phyloP scores from a whole-genome alignment of 2,113 vertebrate genomes.

The Mugil cephalus region DNA sequence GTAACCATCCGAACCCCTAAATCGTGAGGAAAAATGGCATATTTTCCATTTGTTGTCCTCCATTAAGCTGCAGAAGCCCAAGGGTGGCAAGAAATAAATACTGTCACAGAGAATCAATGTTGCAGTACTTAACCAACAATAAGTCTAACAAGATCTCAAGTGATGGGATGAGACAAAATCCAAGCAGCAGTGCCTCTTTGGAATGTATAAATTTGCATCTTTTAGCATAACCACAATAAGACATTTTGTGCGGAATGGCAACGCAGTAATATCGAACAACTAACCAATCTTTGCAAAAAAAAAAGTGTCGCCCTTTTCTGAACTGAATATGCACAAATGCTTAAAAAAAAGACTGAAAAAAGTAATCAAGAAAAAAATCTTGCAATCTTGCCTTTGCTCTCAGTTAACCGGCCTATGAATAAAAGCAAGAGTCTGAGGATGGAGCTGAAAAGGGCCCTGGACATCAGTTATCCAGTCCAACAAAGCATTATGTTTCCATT shows the following conservation, averaged over 20 bases:
- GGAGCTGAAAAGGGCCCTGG: slow-evolving; percentile 24
- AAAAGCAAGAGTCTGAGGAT: slow-evolving; percentile 20
- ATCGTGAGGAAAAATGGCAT: slow-evolving; percentile 9
- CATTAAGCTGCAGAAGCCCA: slow-evolving; percentile 5
- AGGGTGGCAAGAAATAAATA: slow-evolving; percentile 1
- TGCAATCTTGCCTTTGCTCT: not conserved
- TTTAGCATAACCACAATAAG: not conserved
- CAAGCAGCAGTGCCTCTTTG: not conserved
- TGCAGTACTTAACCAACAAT: slow-evolving; percentile 12
- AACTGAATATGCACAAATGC: not conserved
- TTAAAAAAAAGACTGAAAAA: not conserved
- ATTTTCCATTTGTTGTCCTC: slow-evolving; percentile 13
- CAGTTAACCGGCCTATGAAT: not conserved
- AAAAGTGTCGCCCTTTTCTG: not conserved
- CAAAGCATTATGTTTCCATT: slow-evolving; percentile 59
- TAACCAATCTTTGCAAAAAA: not conserved
- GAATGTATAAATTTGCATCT: slow-evolving; percentile 5
- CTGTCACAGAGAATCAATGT: slow-evolving; percentile 13
- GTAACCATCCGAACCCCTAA: slow-evolving; percentile 15
- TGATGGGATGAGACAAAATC: not conserved
- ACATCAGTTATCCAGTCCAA: slow-evolving; percentile 39
- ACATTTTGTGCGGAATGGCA: not conserved
- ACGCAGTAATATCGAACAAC: slow-evolving; percentile 4
- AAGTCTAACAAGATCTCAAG: not conserved
- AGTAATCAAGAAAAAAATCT: not conserved